These are phyloP conservation scores for Ommatoiulus sabulosus DNA, from an alignment of 2,888 invertebrate species.

Conservation along the genomic window DNA sequence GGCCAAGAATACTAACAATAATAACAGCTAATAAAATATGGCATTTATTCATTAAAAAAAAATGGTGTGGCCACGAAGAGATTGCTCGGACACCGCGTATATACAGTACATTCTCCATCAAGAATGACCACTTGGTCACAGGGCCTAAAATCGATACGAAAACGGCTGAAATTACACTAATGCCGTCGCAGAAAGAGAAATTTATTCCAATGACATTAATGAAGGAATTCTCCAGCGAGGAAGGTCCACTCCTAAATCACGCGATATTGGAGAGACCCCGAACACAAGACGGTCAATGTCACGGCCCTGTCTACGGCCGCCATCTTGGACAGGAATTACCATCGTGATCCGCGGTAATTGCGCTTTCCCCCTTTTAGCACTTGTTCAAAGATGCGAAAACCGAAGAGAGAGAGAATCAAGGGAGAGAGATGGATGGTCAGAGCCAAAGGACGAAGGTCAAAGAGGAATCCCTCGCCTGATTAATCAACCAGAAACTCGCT, in stretches of 20 bases:
- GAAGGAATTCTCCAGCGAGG: neutral
- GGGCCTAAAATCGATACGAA: neutral
- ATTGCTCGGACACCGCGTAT: neutral
- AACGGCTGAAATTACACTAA: conserved; percentile 25
- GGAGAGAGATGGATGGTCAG: neutral
- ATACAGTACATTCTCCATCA: too few relatives aligned
- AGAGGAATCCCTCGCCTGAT: conserved; percentile 10
- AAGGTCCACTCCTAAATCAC: conserved; percentile 9
- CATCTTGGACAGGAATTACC: neutral
- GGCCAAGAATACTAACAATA: too few relatives aligned
- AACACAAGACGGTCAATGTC: conserved; percentile 26
- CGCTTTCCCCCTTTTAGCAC: neutral
- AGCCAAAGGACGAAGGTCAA: neutral
- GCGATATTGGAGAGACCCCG: neutral
- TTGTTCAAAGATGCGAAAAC: neutral
- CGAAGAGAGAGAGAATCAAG: too few relatives aligned
- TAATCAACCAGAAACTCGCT: neutral
- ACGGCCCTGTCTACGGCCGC: neutral
- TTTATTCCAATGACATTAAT: conserved; percentile 3
- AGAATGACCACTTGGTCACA: neutral
- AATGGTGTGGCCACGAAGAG: too few relatives aligned
- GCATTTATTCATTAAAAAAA: too few relatives aligned
- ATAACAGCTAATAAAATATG: too few relatives aligned
- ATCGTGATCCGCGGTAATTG: neutral
- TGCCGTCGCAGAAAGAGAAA: neutral